Conservation (phyloP, 2,113 vertebrate species). For the Austrofundulus limnaeus region DNA sequence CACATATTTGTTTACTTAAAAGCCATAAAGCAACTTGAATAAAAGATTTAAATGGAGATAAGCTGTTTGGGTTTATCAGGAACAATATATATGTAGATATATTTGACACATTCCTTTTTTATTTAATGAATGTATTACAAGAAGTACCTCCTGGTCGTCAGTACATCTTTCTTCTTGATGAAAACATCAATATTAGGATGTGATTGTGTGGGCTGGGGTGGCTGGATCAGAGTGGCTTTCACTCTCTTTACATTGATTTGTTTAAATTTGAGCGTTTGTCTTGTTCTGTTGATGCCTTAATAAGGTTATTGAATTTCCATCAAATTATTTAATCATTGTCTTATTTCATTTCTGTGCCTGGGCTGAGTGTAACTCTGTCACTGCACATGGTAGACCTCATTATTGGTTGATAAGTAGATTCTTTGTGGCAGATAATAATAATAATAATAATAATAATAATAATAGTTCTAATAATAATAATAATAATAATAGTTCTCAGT, state of each 20-base stretch:
- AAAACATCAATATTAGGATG: constrained; percentile 11
- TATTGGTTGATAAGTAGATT: not conserved
- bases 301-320: constrained; percentile 32
- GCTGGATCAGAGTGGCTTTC: not conserved
- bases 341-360: constrained; percentile 2
- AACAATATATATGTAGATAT: too few relatives aligned
- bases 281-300: constrained; percentile 24
- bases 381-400: not conserved
- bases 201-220: not conserved
- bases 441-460: too few relatives aligned
- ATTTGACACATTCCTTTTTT: not conserved
- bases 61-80: too few relatives aligned
- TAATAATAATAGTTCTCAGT: too few relatives aligned
- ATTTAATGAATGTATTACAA: constrained; percentile 8
- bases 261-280: constrained; percentile 28
- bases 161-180: not conserved
- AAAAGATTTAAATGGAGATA: too few relatives aligned
- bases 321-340: constrained; percentile 1
- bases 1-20: constrained; percentile 3
- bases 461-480: too few relatives aligned
- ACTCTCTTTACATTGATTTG: constrained; percentile 25
- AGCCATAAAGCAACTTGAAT: constrained; percentile 13
- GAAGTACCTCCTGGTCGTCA: not conserved
- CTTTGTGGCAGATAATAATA: not conserved
- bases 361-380: not conserved